Evolutionary conservation across 2,888 invertebrate genomes (phyloP).

Genomic region (Chelonus formosanus): DNA sequence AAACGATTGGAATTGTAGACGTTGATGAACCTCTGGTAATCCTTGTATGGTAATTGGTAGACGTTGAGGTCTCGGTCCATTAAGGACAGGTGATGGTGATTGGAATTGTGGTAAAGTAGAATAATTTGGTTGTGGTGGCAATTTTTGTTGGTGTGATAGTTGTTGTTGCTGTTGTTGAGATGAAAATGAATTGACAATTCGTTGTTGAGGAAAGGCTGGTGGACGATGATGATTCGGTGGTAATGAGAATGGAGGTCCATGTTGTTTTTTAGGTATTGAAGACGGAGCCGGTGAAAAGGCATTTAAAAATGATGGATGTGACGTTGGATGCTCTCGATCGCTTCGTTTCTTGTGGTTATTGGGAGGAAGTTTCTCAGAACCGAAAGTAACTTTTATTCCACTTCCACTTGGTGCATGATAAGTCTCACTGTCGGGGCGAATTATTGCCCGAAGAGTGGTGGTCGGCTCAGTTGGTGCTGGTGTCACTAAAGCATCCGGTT

Average conservation of each 20-base stretch:
- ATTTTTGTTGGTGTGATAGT: slow-evolving; percentile 59
- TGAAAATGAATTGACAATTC: slow-evolving; percentile 63
- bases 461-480: slow-evolving; percentile 70
- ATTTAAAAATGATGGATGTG: slow-evolving; percentile 20
- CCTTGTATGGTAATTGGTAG: slow-evolving; percentile 59
- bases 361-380: slow-evolving; percentile 68
- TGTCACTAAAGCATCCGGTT: slow-evolving; percentile 68
- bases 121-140: slow-evolving; percentile 44
- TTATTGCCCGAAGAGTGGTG: slow-evolving; percentile 84
- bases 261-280: slow-evolving; percentile 58
- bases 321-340: slow-evolving; percentile 48
- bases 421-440: slow-evolving; percentile 85
- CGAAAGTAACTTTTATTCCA: slow-evolving; percentile 84
- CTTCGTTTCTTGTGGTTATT: slow-evolving; percentile 60
- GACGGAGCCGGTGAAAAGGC: slow-evolving; percentile 45
- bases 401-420: slow-evolving; percentile 77
- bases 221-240: slow-evolving; percentile 52
- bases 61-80: slow-evolving; percentile 50
- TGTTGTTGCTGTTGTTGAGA: slow-evolving; percentile 59
- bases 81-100: slow-evolving; percentile 36
- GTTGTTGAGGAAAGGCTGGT: slow-evolving; percentile 61
- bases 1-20: slow-evolving; percentile 55
- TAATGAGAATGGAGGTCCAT: slow-evolving; percentile 57
- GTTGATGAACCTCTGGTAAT: slow-evolving; percentile 58
- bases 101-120: slow-evolving; percentile 43